These are phyloP conservation scores for Oryzias dopingdopingensis DNA, from an alignment of 2,797 vertebrate species.

Conservation along the genomic window DNA sequence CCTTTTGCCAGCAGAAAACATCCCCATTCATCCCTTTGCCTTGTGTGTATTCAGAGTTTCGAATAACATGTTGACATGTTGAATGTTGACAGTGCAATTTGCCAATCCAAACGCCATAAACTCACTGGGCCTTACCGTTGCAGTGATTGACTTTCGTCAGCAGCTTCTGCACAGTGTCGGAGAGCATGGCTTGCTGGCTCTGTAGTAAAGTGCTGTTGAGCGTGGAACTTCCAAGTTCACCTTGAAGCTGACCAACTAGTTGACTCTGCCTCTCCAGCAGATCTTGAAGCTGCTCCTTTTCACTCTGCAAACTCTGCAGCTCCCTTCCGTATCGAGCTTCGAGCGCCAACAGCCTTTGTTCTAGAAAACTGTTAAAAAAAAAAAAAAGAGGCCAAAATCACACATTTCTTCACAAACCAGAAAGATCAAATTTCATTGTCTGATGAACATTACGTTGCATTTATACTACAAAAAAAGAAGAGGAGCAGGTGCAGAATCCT, in stretches of 20 bases:
- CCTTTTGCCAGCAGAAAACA: neutral
- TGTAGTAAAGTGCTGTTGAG: slow-evolving; percentile 79
- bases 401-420: too few species aligned
- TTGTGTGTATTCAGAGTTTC: neutral
- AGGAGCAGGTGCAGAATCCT: slow-evolving; percentile 16
- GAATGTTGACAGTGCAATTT: neutral
- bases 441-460: too few species aligned
- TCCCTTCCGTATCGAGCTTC: slow-evolving; percentile 76
- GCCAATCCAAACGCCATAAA: neutral
- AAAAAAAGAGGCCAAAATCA: slow-evolving; percentile 1
- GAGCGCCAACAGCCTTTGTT: slow-evolving; percentile 77
- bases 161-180: slow-evolving; percentile 77
- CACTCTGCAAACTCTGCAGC: slow-evolving; percentile 71
- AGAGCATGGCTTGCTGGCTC: slow-evolving; percentile 76
- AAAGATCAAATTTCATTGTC: too few species aligned
- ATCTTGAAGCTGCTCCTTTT: slow-evolving; percentile 80
- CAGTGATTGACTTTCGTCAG: slow-evolving; percentile 75
- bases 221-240: slow-evolving; percentile 73
- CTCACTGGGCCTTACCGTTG: slow-evolving; percentile 68
- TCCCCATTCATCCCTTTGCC: neutral
- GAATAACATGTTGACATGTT: neutral
- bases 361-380: slow-evolving; percentile 73
- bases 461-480: neutral
- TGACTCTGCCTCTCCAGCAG: slow-evolving; percentile 75
- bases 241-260: slow-evolving; percentile 76